Evolutionary conservation across 2,797 vertebrate genomes (phyloP), one percentile per base, ranked within the genome.

Genomic region (Megalops cyprinoides): DNA sequence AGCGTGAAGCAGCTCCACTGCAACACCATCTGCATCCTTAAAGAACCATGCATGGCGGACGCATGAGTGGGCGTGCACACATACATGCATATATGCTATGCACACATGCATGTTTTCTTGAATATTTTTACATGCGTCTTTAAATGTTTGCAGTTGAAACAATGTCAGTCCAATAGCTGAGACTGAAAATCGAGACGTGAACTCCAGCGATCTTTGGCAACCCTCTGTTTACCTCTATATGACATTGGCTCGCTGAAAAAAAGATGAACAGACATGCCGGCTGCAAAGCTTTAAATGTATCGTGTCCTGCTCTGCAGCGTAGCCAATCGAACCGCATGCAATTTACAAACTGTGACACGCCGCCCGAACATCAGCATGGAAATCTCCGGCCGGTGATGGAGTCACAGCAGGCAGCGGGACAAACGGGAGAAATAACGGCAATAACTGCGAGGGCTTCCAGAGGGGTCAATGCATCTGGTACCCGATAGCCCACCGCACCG

Each of bases 1-100:
- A 89, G 88, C 92, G 93, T 92, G 94, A 94, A 94, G 91, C 92
- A 92, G 91, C 93, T 94, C 92, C 92, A 90, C 89, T 92, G 91
- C 90, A 92, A 92, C 88, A 90, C n/a, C n/a, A n/a, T n/a, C n/a
- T n/a, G n/a, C n/a, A n/a, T n/a, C n/a, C n/a, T n/a, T n/a, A n/a
- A n/a, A n/a, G n/a, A n/a, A n/a, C n/a, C n/a, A n/a, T n/a, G n/a
- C n/a, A n/a, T n/a, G n/a, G n/a, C n/a, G n/a, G n/a, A n/a, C n/a
- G n/a, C n/a, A n/a, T n/a, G n/a, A n/a, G n/a, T n/a, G n/a, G n/a
- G n/a, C n/a, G n/a, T n/a, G n/a, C 82, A 86, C 86, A 79, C 87
- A 83, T 82, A 85, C 83, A 85, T 76, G 76, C 81, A 83, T 80
- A 81, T 76, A 79, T 42, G 69, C 79, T 78, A 77, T 58, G n/a